A percentile compares a stretch with the other conserved stretches of the same genome.
These are phyloP conservation scores for Sebastes minor DNA, from an alignment of 2,797 vertebrate species.

Conservation along the genomic window DNA sequence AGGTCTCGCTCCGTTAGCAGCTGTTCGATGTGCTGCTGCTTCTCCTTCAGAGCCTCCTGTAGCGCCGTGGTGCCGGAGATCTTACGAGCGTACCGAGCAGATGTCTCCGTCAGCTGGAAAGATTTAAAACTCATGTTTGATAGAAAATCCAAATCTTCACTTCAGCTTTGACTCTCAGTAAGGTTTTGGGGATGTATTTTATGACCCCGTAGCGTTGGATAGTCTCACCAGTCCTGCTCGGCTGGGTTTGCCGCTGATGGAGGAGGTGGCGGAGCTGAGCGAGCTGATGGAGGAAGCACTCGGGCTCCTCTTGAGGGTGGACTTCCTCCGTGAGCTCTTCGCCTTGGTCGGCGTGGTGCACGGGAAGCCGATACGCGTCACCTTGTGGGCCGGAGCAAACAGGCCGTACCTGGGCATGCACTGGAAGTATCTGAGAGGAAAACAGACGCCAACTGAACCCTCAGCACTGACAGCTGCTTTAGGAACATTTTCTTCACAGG, in stretches of 20 bases:
- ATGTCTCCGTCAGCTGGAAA: conserved; percentile 94
- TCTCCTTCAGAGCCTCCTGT: conserved; percentile 98
- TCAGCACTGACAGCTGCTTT: conserved; percentile 36
- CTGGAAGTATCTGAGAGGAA: conserved; percentile 90
- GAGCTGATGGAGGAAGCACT: conserved; percentile 96
- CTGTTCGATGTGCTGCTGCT: conserved; percentile 99
- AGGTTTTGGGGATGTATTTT: not conserved
- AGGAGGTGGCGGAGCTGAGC: conserved; percentile 94
- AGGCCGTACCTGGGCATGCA: conserved; percentile 94
- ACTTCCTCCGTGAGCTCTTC: conserved; percentile 86
- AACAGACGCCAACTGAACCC: not conserved
- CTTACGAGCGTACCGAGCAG: conserved; percentile 93
- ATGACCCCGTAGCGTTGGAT: not conserved
- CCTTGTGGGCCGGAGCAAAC: conserved; percentile 97
- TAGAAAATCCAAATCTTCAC: not conserved
- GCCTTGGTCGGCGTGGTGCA: conserved; percentile 94
- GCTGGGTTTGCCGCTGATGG: conserved; percentile 94
- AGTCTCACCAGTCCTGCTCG: conserved; percentile 93
- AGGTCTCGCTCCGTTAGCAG: conserved; percentile 93
- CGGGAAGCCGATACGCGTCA: conserved; percentile 96
- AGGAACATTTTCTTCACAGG: not conserved
- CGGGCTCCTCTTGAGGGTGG: conserved; percentile 90
- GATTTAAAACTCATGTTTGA: too few relatives aligned
- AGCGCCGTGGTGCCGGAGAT: conserved; percentile 97
- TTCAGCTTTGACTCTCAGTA: not conserved